phyloP scores from a whole-genome alignment of 1,140 invertebrate genomes.

The Wiebesia pumilae region DNA sequence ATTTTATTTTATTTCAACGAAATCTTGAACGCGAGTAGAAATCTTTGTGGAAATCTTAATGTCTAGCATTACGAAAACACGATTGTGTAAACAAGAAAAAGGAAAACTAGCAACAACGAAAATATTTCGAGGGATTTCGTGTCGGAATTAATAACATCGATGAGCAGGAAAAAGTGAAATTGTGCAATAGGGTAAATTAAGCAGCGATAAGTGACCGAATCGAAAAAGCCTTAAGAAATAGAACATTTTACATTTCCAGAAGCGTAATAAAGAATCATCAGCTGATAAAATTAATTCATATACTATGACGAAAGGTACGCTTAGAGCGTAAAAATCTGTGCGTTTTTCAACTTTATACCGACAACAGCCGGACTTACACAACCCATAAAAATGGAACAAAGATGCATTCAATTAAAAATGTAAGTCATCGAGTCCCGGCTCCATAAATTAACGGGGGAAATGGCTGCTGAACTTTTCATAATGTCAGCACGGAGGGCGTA shows the following conservation, averaged over 20 bases:
- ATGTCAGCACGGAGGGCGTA: background rate
- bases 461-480: background rate
- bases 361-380: background rate
- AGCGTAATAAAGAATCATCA: background rate
- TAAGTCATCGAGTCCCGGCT: background rate
- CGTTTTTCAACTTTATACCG: background rate
- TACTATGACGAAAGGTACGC: background rate
- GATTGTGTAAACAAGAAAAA: background rate
- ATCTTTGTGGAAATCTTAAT: background rate
- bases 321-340: background rate
- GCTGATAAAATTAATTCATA: background rate
- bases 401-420: conserved; percentile 2
- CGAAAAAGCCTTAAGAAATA: background rate
- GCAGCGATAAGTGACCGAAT: background rate
- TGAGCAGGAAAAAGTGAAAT: conserved; percentile 1
- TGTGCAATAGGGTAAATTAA: background rate
- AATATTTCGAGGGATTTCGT: background rate
- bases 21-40: background rate
- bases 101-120: background rate
- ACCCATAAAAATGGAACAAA: background rate
- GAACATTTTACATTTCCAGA: background rate
- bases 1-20: background rate
- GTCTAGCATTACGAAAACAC: background rate
- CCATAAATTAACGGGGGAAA: background rate
- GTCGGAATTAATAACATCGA: conserved; percentile 2